Percentiles rank a stretch among this genome's conserved stretches.
These are phyloP conservation scores for Cheumatopsyche charites DNA, from an alignment of 1,140 invertebrate species.

Conservation along the genomic window DNA sequence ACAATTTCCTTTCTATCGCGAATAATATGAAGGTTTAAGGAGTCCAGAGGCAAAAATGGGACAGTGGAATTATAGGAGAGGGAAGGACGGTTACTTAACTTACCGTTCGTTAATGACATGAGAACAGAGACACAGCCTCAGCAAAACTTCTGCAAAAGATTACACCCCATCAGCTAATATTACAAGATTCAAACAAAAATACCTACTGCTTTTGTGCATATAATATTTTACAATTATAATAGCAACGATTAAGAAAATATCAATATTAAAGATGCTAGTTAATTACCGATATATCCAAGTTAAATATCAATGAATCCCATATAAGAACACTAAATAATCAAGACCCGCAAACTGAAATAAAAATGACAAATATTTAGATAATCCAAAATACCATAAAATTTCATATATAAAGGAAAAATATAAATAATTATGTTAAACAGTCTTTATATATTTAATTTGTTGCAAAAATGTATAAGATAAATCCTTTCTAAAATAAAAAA, in stretches of 20 bases:
- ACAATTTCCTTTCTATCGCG: constrained; percentile 15
- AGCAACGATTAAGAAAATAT: neutral
- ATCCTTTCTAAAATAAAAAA: constrained; percentile 1
- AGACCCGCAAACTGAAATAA: neutral
- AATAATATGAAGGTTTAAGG: neutral
- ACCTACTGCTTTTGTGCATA: constrained; percentile 15
- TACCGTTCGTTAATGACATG: constrained; percentile 62
- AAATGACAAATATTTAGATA: neutral
- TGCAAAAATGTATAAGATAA: neutral
- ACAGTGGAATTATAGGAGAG: constrained; percentile 21
- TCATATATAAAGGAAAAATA: neutral
- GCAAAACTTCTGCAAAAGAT: constrained; percentile 65
- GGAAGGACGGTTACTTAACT: constrained; percentile 50
- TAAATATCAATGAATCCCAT: too few relatives aligned
- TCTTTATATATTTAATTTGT: neutral
- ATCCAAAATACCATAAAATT: neutral
- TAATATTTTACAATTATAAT: constrained; percentile 2
- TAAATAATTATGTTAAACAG: neutral
- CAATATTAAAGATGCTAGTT: neutral
- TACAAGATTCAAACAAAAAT: constrained; percentile 18
- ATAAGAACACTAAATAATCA: too few relatives aligned
- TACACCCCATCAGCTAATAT: constrained; percentile 59
- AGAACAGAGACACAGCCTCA: constrained; percentile 60
- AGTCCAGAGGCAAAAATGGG: neutral
- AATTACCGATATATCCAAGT: too few relatives aligned